phyloP scores from a whole-genome alignment of 1,140 invertebrate species.

The Tetraneura akinire region DNA sequence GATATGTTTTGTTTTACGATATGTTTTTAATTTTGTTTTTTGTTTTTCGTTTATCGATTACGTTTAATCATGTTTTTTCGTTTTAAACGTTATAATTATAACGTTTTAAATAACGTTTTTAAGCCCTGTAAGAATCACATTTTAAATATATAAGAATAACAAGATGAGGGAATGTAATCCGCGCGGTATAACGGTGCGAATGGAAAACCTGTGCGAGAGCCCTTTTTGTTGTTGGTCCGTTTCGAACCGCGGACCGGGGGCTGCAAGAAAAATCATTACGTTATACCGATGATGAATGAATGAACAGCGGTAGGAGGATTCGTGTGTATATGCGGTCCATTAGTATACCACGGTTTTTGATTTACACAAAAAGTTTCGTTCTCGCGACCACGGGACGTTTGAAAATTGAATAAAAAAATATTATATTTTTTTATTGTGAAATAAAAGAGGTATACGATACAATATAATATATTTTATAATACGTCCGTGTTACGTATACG shows the following conservation, averaged over 20 bases:
- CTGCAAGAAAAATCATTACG: not conserved
- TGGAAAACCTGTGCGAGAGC: not conserved
- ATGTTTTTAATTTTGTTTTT: too few relatives aligned
- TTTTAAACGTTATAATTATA: too few relatives aligned
- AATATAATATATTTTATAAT: not conserved
- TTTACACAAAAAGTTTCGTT: not conserved
- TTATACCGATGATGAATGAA: not conserved
- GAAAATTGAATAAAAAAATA: conserved; percentile 1
- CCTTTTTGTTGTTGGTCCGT: not conserved
- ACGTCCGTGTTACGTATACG: not conserved
- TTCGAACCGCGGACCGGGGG: not conserved
- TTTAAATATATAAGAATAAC: too few relatives aligned
- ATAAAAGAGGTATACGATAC: conserved; percentile 9
- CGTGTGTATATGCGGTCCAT: not conserved
- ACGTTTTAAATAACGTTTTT: too few relatives aligned
- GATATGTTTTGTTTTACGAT: too few relatives aligned
- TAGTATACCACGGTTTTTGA: not conserved
- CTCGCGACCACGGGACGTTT: not conserved
- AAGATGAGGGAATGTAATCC: not conserved
- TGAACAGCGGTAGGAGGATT: not conserved
- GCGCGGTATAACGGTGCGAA: not conserved
- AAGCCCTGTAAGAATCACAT: too few relatives aligned
- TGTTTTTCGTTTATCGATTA: too few relatives aligned
- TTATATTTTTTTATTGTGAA: conserved; percentile 3
- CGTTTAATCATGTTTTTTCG: too few relatives aligned